Evolutionary conservation across 2,888 invertebrate species (phyloP).

Genomic region (Pseudanteris insignis): DNA sequence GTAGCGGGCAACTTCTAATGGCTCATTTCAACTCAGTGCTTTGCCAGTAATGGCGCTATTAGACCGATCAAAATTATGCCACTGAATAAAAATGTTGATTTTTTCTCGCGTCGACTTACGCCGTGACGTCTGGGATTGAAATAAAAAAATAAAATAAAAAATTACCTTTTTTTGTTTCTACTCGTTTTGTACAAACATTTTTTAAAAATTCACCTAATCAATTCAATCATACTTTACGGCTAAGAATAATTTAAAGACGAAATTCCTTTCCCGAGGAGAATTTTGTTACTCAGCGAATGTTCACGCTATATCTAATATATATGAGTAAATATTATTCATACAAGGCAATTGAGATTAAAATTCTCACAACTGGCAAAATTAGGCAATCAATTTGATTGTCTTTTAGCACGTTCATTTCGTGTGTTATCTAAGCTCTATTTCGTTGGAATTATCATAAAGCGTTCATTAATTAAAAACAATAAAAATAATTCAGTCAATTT

Average conservation of each 20-base stretch:
- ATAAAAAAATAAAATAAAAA: slow-evolving; percentile 29
- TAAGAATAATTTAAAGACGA: no score
- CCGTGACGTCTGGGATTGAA: slow-evolving; percentile 17
- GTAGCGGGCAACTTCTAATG: slow-evolving; percentile 45
- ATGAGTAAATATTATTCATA: no score
- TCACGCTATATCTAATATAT: no score
- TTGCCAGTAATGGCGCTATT: slow-evolving; percentile 44
- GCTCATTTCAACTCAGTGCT: slow-evolving; percentile 44
- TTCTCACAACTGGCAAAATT: slow-evolving; percentile 5
- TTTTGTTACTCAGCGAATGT: no score
- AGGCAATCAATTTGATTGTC: slow-evolving; percentile 34
- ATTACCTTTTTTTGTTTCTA: slow-evolving; percentile 2
- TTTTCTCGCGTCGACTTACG: slow-evolving; percentile 28
- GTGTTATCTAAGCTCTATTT: slow-evolving; percentile 18
- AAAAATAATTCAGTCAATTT: slow-evolving; percentile 25
- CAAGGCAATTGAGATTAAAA: neutral
- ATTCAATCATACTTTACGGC: no score
- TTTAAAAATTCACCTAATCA: neutral
- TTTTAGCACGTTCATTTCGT: slow-evolving; percentile 21
- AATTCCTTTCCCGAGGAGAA: no score
- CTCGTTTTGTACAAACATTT: neutral
- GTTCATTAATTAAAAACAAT: slow-evolving; percentile 17
- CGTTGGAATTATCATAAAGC: slow-evolving; percentile 26
- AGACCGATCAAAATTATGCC: slow-evolving; percentile 42
- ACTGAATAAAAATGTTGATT: slow-evolving; percentile 32